Evolutionary conservation across 2,888 invertebrate genomes (phyloP).

Genomic region (Epinotia nisella): DNA sequence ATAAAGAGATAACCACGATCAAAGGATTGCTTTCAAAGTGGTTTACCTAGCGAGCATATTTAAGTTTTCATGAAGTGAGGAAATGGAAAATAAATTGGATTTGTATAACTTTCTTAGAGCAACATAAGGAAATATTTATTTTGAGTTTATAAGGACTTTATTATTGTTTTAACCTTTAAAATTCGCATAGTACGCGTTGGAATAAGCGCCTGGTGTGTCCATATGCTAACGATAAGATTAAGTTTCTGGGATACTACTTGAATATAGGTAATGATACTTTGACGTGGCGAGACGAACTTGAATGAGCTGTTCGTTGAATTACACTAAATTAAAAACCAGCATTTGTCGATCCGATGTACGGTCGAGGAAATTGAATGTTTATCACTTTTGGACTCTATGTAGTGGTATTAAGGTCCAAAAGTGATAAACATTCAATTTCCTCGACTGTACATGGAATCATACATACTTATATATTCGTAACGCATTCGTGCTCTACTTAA

Average conservation of each 20-base stretch:
- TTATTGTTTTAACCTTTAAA: conserved; percentile 36
- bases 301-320: no score
- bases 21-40: conserved; percentile 83
- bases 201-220: neutral
- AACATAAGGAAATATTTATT: conserved; percentile 74
- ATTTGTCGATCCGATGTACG: no score
- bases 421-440: no score
- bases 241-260: neutral
- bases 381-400: no score
- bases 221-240: neutral
- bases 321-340: no score
- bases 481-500: no score
- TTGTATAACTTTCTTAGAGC: conserved; percentile 81
- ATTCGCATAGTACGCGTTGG: neutral
- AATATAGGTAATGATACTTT: no score
- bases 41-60: conserved; percentile 83
- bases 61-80: conserved; percentile 84
- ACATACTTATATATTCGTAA: no score
- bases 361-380: no score
- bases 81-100: conserved; percentile 85
- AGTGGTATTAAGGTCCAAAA: no score
- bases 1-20: conserved; percentile 80
- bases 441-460: no score
- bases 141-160: conserved; percentile 65
- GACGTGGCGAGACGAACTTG: no score